Evolutionary conservation across 1,140 invertebrate species (phyloP), one percentile per base, ranked within the genome.

Genomic region (Drosophila eugracilis): DNA sequence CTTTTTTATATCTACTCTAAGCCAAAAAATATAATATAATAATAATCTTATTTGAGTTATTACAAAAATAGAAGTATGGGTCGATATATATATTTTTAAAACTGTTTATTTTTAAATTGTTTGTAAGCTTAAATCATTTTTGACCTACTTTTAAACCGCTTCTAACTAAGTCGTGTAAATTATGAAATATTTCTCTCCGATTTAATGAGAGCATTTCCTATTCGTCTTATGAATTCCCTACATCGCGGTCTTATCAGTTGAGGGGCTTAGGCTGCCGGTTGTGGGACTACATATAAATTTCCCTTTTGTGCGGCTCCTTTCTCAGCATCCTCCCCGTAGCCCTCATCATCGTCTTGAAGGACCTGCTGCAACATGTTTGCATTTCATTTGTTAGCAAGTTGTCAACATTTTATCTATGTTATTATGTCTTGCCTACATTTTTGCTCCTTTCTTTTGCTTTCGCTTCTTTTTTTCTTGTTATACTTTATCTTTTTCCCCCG

Each of bases 341-440:
- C n/a, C 4, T 52, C 17, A 15, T 50, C 22, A 19, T 22, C n/a
- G 3, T 52, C 53, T 21, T 73, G 28, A 52, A 49, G 34, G 39
- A 59, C 30, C 41, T 48, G 49, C 67, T 66, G 60, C 75, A 78
- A 73, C 67, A 73, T 78, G 66, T 78, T 78, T 78, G 75, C 75
- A 78, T 67, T 78, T 78, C 59, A 75, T 75, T 75, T 75, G 72
- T 75, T 75, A 75, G 72, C 72, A 74, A 55, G 71, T 75, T 75
- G 72, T 75, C 72, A 75, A 75, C 72, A 52, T 75, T 75, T 75
- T 66, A 75, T 74, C 72, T 66, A 75, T 66, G 70, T 63, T 74
- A 75, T 74, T 37, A 74, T 75, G 59, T 74, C 34, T 74, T 63
- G 48, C 47, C 41, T 62, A 52, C 70, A 34, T 72, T 48, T 36